A percentile compares a stretch with the other conserved stretches of the same genome.
Evolutionary conservation across 2,113 vertebrate genomes (phyloP).

Genomic region (Alexandromys fortis): DNA sequence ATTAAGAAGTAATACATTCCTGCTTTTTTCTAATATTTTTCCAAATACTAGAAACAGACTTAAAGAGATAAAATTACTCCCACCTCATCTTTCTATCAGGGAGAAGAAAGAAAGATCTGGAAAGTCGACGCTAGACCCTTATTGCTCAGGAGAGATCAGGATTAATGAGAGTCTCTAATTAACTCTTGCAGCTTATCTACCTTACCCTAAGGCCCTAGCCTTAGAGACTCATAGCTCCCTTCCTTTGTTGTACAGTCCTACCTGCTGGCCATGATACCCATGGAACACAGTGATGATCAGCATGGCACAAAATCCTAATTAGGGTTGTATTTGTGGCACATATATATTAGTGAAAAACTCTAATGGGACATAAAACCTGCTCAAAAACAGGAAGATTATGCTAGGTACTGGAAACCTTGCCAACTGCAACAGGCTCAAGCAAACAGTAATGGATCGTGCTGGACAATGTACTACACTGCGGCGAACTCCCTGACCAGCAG

Average conservation of each 20-base stretch:
- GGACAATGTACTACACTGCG: not conserved
- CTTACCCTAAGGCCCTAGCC: not conserved
- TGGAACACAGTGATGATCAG: too few species aligned
- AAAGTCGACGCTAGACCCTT: not conserved
- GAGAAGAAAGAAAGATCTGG: not conserved
- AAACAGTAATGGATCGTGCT: not conserved
- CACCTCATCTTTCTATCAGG: rapidly evolving
- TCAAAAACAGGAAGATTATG: not conserved
- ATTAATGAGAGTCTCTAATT: not conserved
- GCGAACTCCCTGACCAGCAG: too few species aligned
- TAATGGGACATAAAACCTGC: not conserved
- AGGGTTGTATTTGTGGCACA: not conserved
- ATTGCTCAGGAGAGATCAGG: not conserved
- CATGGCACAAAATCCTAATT: not conserved
- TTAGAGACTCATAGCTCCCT: not conserved
- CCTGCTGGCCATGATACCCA: not conserved
- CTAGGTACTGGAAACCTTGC: not conserved
- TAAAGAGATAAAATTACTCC: not conserved
- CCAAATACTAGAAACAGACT: not conserved
- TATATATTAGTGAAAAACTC: not conserved
- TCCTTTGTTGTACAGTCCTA: not conserved
- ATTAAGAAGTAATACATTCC: not conserved
- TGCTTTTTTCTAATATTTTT: not conserved
- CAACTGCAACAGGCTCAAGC: not conserved
- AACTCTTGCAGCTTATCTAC: not conserved